Percentiles rank a stretch among this genome's conserved stretches.
Conservation (phyloP, 1,140 invertebrate genomes). For the Propsilocerus akamusi region DNA sequence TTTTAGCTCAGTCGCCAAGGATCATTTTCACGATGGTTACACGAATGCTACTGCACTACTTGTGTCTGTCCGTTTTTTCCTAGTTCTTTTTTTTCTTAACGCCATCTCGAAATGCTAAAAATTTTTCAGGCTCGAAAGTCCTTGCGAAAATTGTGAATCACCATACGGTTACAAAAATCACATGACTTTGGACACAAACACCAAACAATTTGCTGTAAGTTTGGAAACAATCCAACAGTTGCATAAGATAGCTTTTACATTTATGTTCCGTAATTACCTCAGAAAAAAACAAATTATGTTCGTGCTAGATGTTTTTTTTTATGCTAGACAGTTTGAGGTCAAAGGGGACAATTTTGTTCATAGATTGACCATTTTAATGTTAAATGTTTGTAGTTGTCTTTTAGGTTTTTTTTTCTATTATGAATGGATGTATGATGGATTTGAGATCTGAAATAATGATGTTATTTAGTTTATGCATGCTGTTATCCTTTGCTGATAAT, state of each 20-base stretch:
- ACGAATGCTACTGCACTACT: slow-evolving; percentile 5
- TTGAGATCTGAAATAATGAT: too few species aligned
- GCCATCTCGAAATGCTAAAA: slow-evolving; percentile 10
- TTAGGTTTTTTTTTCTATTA: too few species aligned
- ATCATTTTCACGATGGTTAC: slow-evolving; percentile 6
- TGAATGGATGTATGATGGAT: too few species aligned
- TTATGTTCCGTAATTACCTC: slow-evolving; percentile 1
- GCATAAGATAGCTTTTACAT: slow-evolving; percentile 5
- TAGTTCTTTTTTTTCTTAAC: slow-evolving; percentile 8
- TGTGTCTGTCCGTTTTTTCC: slow-evolving; percentile 8
- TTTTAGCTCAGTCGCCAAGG: background rate
- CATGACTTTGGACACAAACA: slow-evolving; percentile 33
- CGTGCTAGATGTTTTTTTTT: background rate
- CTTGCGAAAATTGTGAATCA: slow-evolving; percentile 31
- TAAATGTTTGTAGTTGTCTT: too few species aligned
- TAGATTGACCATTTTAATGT: too few species aligned
- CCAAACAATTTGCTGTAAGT: slow-evolving; percentile 32
- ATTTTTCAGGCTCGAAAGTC: slow-evolving; percentile 24
- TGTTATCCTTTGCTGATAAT: too few species aligned
- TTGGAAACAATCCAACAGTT: background rate
- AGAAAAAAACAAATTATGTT: background rate
- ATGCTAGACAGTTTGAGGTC: background rate
- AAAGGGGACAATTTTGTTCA: too few species aligned
- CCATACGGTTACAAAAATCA: slow-evolving; percentile 47
- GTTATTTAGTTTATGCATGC: too few species aligned